These are phyloP conservation scores for Chironomus riparius DNA, from an alignment of 2,888 invertebrate species.

Conservation along the genomic window DNA sequence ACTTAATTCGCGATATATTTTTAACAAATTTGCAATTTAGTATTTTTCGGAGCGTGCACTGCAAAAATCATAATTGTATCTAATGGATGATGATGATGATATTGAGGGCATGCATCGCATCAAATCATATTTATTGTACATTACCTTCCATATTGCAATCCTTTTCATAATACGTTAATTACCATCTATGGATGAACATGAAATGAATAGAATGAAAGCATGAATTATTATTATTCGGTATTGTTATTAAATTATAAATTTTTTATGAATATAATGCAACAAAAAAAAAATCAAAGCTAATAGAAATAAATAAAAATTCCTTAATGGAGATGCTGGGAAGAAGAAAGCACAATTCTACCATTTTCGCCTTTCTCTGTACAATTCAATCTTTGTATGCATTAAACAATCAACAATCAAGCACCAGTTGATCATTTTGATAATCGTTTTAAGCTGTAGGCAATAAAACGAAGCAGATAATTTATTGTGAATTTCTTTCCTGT, in stretches of 20 bases:
- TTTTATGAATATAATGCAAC: neutral
- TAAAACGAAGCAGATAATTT: conserved; percentile 10
- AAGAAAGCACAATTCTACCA: neutral
- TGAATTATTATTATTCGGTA: neutral
- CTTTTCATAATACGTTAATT: neutral
- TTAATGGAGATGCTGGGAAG: neutral
- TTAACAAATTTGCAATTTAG: neutral
- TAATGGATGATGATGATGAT: too few species aligned
- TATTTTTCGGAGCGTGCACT: neutral
- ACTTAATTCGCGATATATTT: neutral
- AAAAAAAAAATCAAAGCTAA: neutral
- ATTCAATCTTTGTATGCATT: neutral
- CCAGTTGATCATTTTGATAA: conserved; percentile 6
- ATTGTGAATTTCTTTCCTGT: conserved; percentile 17
- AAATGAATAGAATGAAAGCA: too few species aligned
- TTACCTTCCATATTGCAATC: neutral
- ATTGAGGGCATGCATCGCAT: too few species aligned
- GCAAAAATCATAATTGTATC: neutral
- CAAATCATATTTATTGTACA: too few species aligned
- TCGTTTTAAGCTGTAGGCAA: neutral
- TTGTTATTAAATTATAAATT: neutral
- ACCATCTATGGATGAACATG: neutral
- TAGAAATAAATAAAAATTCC: neutral
- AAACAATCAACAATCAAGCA: conserved; percentile 10
- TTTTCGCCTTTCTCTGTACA: neutral